Evolutionary conservation across 2,113 vertebrate genomes (phyloP).

Genomic region (Chaenocephalus aceratus): DNA sequence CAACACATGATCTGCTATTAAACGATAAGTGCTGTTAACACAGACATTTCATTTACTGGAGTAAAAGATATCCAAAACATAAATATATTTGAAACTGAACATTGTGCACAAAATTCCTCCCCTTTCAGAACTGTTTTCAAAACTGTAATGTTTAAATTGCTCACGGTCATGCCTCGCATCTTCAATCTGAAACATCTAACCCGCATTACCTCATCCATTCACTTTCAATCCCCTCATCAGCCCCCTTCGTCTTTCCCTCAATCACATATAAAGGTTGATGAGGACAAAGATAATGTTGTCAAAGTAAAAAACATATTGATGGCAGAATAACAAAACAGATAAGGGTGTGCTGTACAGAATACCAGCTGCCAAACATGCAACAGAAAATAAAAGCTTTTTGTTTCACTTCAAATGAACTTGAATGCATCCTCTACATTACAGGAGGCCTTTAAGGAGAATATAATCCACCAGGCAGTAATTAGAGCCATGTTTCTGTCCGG

Average conservation of each 20-base stretch:
- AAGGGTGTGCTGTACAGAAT: not conserved
- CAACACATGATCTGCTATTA: not conserved
- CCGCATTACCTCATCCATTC: slow-evolving; percentile 8
- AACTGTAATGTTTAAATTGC: not conserved
- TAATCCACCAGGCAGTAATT: too few species aligned
- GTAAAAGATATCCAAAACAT: not conserved
- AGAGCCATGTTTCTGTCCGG: too few species aligned
- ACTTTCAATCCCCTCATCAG: slow-evolving; percentile 22
- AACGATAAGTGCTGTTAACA: not conserved
- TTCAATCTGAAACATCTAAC: not conserved
- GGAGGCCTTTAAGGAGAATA: too few species aligned
- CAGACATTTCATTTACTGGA: not conserved
- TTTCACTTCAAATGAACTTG: too few species aligned
- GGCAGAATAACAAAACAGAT: slow-evolving; percentile 37
- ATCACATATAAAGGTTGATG: slow-evolving; percentile 25
- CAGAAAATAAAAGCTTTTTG: too few species aligned
- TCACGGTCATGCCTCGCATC: not conserved
- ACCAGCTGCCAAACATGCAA: too few species aligned
- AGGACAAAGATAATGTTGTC: slow-evolving; percentile 22
- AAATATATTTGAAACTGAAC: not conserved
- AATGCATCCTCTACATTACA: too few species aligned
- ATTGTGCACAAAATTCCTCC: not conserved
- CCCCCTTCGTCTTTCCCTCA: not conserved
- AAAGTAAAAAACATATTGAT: slow-evolving; percentile 17
- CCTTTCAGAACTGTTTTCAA: not conserved